These are phyloP conservation scores for Cryptotermes secundus DNA, from an alignment of 1,140 invertebrate genomes.

Conservation along the genomic window DNA sequence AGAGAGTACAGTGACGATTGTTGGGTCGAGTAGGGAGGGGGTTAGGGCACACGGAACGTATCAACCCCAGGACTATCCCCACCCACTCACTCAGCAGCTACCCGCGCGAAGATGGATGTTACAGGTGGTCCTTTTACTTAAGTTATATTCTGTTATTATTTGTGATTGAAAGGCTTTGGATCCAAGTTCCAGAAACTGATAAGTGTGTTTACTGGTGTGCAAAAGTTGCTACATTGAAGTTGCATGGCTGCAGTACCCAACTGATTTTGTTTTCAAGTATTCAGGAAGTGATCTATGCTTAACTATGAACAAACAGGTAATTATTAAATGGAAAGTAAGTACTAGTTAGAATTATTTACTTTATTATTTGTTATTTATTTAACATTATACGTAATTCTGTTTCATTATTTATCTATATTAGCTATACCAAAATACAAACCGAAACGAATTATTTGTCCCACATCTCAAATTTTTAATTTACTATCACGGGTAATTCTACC, in stretches of 20 bases:
- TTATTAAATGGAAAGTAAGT: not conserved
- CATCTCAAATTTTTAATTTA: too few relatives aligned
- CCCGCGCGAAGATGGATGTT: not conserved
- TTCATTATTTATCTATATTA: too few relatives aligned
- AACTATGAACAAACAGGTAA: not conserved
- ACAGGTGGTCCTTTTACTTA: not conserved
- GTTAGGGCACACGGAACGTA: not conserved
- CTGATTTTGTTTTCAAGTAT: not conserved
- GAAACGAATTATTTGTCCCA: too few relatives aligned
- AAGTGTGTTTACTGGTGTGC: not conserved
- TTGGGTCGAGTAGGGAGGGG: not conserved
- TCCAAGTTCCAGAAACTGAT: not conserved
- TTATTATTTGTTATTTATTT: too few relatives aligned
- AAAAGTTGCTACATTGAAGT: not conserved
- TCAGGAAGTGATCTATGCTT: not conserved
- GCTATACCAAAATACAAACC: too few relatives aligned
- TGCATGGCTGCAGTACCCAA: not conserved
- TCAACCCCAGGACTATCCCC: constrained; percentile 16
- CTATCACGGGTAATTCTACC: too few relatives aligned
- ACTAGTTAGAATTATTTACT: too few relatives aligned
- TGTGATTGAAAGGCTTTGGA: not conserved
- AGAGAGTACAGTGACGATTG: not conserved
- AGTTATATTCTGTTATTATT: not conserved
- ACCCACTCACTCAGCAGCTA: not conserved
- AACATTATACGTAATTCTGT: too few relatives aligned